Base-by-base conservation (phyloP, 2,888 invertebrate species). In the Acanthosepion pharaonis region DNA sequence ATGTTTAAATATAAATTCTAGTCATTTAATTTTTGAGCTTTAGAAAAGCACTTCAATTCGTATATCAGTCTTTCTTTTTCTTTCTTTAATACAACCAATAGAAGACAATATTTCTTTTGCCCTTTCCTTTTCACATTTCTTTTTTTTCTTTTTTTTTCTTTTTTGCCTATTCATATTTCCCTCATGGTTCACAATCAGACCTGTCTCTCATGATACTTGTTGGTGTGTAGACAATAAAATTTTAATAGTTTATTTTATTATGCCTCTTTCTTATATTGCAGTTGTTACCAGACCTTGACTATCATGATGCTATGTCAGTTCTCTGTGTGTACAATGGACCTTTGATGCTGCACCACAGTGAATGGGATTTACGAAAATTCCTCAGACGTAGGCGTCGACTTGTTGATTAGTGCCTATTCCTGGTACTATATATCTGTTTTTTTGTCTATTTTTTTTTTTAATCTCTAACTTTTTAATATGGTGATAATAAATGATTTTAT, bases 281-380 rank as follows among this genome's bases (percentile, higher is more conserved):
- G 98, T 97, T 99, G 18, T 97, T 99, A 48, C 98, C 98, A 4
- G 98, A 98, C 96, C 97, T 99, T 95, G 98, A 98, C 20, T 99
- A 98, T 97, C 98, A 98, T 92, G 97, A 98, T 0, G 98, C 98
- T 94, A 97, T 97, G 96, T 98, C 98, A 94, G 98, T 99, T 0
- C 98, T 98, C 96, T 98, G 98, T 4, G 98, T 99, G 0, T 98
- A 98, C 97, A 99, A 99, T 97, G 98, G 98, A 0, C 98, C 98
- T 95, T 95, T 96, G n/a, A 96, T 97, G 96, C 94, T 97, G 94
- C 96, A 96, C 59, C 97, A 97, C 96, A 97, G 96, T 94, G 97
- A 97, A 95, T 98, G 97, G 97, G 98, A 98, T 94, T 96, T 97
- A 0, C 94, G 96, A 42, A 97, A 97, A 94, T 97, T 97, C 95